These are phyloP conservation scores for Huso huso DNA, from an alignment of 2,797 vertebrate genomes.

Conservation along the genomic window DNA sequence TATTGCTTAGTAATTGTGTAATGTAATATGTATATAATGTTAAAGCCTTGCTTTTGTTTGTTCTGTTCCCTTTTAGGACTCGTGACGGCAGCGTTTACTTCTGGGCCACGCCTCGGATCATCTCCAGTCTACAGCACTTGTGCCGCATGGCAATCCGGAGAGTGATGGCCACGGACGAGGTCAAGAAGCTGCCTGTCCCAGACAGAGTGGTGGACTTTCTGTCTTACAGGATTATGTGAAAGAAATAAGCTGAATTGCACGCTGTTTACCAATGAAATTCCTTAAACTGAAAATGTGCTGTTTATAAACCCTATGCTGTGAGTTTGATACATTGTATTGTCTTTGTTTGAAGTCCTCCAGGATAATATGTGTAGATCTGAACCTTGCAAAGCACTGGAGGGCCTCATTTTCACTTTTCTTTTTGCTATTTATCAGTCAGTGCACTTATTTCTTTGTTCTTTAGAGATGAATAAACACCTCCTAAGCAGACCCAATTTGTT, in stretches of 20 bases:
- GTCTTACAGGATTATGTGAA: conserved; percentile 64
- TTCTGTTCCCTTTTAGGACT: conserved; percentile 56
- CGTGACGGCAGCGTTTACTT: conserved; percentile 84
- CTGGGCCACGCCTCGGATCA: conserved; percentile 76
- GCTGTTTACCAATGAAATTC: conserved; percentile 25
- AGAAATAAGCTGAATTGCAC: conserved; percentile 6
- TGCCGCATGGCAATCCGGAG: conserved; percentile 83
- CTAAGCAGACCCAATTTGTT: no score
- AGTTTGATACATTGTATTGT: no score
- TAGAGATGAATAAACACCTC: no score
- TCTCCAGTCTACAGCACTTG: conserved; percentile 83
- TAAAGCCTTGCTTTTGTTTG: not conserved
- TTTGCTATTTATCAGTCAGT: no score
- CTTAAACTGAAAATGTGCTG: not conserved
- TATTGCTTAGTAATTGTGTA: no score
- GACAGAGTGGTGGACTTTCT: conserved; percentile 75
- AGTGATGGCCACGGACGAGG: conserved; percentile 70
- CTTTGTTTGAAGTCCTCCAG: no score
- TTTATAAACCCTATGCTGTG: no score
- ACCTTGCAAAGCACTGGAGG: no score
- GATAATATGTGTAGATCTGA: no score
- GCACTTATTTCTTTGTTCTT: no score
- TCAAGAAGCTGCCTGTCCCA: conserved; percentile 72
- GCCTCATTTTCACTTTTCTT: no score
- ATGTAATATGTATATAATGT: not conserved